phyloP scores from a whole-genome alignment of 2,888 invertebrate genomes.

The Patella ulyssiponensis region DNA sequence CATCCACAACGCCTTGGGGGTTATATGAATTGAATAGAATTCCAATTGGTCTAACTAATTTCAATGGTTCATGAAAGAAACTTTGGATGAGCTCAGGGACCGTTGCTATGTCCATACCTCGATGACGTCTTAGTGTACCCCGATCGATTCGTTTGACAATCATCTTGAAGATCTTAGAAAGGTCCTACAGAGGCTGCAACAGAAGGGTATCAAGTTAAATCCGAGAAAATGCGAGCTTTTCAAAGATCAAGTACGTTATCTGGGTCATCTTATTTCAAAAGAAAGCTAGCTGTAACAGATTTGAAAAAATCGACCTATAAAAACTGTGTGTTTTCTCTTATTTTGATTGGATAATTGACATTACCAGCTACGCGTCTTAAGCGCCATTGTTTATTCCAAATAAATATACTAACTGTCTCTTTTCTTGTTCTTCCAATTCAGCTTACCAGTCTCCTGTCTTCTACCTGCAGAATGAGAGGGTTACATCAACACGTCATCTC shows the following conservation, averaged over 20 bases:
- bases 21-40: slow-evolving; percentile 36
- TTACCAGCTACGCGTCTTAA: too few relatives aligned
- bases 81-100: slow-evolving; percentile 24
- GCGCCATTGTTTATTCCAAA: too few relatives aligned
- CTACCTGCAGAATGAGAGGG: too few relatives aligned
- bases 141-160: slow-evolving; percentile 25
- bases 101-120: slow-evolving; percentile 28
- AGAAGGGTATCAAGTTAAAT: slow-evolving; percentile 39
- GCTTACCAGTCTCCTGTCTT: too few relatives aligned
- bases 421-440: too few relatives aligned
- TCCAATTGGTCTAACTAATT: slow-evolving; percentile 34
- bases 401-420: too few relatives aligned
- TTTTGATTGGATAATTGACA: too few relatives aligned
- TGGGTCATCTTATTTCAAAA: slow-evolving; percentile 37
- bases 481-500: too few relatives aligned
- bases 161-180: slow-evolving; percentile 21
- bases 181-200: slow-evolving; percentile 17
- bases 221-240: slow-evolving; percentile 36
- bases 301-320: slow-evolving; percentile 25
- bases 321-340: too few relatives aligned
- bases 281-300: slow-evolving; percentile 25
- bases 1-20: slow-evolving; percentile 34
- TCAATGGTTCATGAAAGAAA: slow-evolving; percentile 32
- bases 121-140: slow-evolving; percentile 34
- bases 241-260: slow-evolving; percentile 30